These are phyloP conservation scores for Hydrocynus forskahlii DNA, from an alignment of 2,797 vertebrate genomes.

Conservation along the genomic window DNA sequence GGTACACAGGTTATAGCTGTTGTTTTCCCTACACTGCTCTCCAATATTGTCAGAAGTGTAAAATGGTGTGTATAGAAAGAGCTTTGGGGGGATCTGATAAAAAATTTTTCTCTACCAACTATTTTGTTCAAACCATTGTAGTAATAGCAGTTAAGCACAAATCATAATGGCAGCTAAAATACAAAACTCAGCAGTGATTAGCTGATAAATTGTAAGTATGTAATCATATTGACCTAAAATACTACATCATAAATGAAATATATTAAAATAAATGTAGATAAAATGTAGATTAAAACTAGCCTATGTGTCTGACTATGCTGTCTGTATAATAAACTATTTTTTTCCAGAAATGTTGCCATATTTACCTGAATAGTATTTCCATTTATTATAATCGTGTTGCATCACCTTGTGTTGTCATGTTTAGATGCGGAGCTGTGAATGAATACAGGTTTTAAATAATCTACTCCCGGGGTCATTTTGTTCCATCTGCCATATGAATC, in stretches of 20 bases:
- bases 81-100: background rate
- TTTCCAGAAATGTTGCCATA: background rate
- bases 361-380: background rate
- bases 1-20: background rate
- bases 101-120: too few relatives aligned
- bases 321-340: background rate
- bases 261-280: background rate
- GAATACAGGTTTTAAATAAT: constrained; percentile 16
- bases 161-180: too few relatives aligned
- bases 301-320: background rate
- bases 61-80: background rate
- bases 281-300: too few relatives aligned
- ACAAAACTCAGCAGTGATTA: too few relatives aligned
- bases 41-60: background rate
- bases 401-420: constrained; percentile 4
- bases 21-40: background rate
- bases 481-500: constrained; percentile 30
- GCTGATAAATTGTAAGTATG: background rate
- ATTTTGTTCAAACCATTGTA: too few relatives aligned
- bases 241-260: too few relatives aligned
- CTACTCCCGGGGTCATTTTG: background rate
- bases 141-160: too few relatives aligned
- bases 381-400: constrained; percentile 11
- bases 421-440: constrained; percentile 10
- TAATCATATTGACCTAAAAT: background rate